Evolutionary conservation across 2,888 invertebrate genomes (phyloP).

Genomic region (Busseola fusca): DNA sequence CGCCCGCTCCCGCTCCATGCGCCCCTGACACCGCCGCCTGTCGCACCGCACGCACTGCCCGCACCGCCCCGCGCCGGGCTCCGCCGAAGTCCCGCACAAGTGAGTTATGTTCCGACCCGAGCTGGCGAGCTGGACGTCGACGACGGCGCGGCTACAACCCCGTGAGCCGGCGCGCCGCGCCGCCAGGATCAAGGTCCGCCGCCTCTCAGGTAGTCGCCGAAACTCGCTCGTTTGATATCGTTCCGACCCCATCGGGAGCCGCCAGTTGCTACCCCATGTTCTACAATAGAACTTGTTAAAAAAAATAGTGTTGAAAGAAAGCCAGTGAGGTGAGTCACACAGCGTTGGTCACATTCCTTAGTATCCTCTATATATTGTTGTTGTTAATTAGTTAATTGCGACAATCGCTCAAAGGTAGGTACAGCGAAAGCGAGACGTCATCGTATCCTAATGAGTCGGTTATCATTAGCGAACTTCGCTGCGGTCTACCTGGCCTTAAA

Average conservation of each 20-base stretch:
- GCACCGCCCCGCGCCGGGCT: conserved; percentile 58
- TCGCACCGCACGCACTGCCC: conserved; percentile 60
- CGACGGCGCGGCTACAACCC: neutral
- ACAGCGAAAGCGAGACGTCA: conserved; percentile 40
- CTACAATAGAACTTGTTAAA: conserved; percentile 7
- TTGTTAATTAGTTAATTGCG: conserved; percentile 57
- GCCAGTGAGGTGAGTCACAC: conserved; percentile 50
- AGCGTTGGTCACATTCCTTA: conserved; percentile 42
- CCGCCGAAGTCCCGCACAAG: conserved; percentile 66
- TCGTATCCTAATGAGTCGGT: conserved; percentile 14
- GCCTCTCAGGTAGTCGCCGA: conserved; percentile 43
- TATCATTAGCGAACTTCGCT: neutral
- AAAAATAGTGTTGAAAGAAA: conserved; percentile 6
- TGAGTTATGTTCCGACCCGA: conserved; percentile 63
- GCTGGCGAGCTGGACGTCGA: neutral
- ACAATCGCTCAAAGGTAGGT: conserved; percentile 38
- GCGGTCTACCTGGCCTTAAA: conserved; percentile 13
- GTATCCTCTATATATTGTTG: conserved; percentile 47
- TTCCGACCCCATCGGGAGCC: neutral
- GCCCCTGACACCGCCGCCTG: conserved; percentile 77
- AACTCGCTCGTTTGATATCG: neutral
- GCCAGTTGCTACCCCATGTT: neutral
- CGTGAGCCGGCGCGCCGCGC: neutral
- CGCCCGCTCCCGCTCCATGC: conserved; percentile 70
- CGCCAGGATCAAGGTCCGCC: neutral